Conservation (phyloP, 1,140 invertebrate species). For the Bombus fervidus region DNA sequence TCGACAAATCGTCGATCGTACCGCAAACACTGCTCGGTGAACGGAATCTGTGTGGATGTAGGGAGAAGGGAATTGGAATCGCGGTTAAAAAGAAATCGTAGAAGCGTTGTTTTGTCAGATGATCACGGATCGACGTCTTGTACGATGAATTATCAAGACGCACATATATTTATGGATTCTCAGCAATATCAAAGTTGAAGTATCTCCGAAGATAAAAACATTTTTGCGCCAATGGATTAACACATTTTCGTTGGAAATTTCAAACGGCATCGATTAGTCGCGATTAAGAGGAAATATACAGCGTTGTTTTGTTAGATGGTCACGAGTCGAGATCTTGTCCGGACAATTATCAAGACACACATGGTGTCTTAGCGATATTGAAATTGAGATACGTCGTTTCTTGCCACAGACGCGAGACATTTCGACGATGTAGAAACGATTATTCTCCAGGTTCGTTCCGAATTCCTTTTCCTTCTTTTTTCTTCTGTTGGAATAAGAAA, state of each 20-base stretch:
- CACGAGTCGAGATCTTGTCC: not conserved
- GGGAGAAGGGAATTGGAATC: not conserved
- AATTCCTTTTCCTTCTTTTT: too few relatives aligned
- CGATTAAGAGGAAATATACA: not conserved
- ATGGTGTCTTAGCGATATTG: not conserved
- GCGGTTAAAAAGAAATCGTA: not conserved
- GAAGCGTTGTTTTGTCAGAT: not conserved
- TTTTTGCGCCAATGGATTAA: too few relatives aligned
- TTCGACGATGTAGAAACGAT: too few relatives aligned
- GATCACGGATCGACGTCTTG: not conserved
- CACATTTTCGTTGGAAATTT: too few relatives aligned
- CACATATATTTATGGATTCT: not conserved
- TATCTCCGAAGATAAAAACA: too few relatives aligned
- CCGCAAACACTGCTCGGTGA: not conserved
- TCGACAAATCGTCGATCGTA: slow-evolving; percentile 32
- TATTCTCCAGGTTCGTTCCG: too few relatives aligned
- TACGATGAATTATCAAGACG: not conserved
- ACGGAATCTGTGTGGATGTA: not conserved
- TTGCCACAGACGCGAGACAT: too few relatives aligned
- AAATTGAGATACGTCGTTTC: not conserved
- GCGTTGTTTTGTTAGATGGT: not conserved
- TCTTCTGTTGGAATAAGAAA: too few relatives aligned
- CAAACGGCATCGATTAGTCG: not conserved
- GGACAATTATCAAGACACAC: not conserved
- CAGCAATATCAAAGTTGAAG: not conserved